These are phyloP conservation scores for Pachliopta kotzebuea DNA, from an alignment of 2,888 invertebrate species.

Conservation along the genomic window DNA sequence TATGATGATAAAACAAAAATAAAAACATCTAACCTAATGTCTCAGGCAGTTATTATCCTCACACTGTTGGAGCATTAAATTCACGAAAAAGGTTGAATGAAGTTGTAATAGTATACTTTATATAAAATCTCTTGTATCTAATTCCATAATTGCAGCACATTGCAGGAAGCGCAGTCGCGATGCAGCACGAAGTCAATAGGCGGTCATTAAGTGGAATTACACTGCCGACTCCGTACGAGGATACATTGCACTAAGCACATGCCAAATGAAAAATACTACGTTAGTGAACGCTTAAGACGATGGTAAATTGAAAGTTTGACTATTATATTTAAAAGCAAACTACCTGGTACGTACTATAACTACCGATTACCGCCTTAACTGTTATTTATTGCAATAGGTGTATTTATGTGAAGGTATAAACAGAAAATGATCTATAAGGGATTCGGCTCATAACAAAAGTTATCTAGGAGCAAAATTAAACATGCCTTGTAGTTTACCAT, in stretches of 20 bases:
- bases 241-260: neutral
- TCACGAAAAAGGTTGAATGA: too few relatives aligned
- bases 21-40: too few relatives aligned
- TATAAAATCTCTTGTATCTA: neutral
- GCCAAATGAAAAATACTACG: neutral
- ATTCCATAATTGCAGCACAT: slow-evolving; percentile 8
- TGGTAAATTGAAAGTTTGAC: neutral
- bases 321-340: neutral
- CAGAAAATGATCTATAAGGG: neutral
- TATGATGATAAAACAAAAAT: too few relatives aligned
- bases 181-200: slow-evolving; percentile 4
- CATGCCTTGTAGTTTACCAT: too few relatives aligned
- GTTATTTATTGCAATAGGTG: neutral
- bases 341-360: neutral
- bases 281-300: neutral
- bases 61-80: too few relatives aligned
- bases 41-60: too few relatives aligned
- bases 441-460: neutral
- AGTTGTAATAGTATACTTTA: neutral
- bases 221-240: neutral
- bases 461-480: too few relatives aligned
- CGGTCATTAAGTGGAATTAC: slow-evolving; percentile 10
- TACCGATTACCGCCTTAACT: neutral
- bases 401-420: neutral
- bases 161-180: slow-evolving; percentile 7